Base-by-base conservation (phyloP, 2,113 vertebrate genomes). In the Sitta europaea region DNA sequence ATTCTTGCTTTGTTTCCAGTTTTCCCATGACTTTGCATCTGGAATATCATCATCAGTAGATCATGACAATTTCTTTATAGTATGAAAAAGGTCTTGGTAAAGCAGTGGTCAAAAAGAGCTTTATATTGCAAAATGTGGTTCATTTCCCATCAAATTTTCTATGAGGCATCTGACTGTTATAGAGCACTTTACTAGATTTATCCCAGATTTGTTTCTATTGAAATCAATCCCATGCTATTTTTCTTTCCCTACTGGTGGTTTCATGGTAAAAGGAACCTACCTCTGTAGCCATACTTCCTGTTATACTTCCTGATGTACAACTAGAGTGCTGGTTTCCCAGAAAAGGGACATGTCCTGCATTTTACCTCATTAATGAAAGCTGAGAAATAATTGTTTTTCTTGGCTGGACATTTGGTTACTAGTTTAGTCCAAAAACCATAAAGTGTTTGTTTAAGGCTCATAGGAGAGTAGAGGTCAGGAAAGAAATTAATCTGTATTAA, bases 331-430 rank as follows among this genome's bases (percentile, higher is more conserved):
- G 43, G 90, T 59, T 63, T 83, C 28, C 8, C 27, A 85, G 75
- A 86, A 82, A 90, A 95, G 15, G 23, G n/a, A 70, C 45, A 31
- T 71, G 72, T 83, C 68, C 78, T 90, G 58, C 67, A 71, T 87
- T 81, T 84, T 78, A 94, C 48, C 47, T 96, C 19, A 9, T 79
- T 96, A 88, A 79, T 47, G 72, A 53, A 71, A 90, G 54, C 38
- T 6, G 11, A 91, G 48, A 77, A 51, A 81, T 9, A 88, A 61
- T 58, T 95, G 77, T 58, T 58, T 88, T 81, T 81, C 86, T 97
- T 98, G 88, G 95, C 80, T 88, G 55, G 43, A 79, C 27, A 45
- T 93, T 82, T 63, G 38, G 66, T 94, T 94, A 89, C 48, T 90
- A 72, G 73, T 76, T 94, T 54, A 71, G 86, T 73, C 29, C 48